Base-by-base conservation (phyloP, 2,113 vertebrate genomes). In the Pseudorasbora parva region DNA sequence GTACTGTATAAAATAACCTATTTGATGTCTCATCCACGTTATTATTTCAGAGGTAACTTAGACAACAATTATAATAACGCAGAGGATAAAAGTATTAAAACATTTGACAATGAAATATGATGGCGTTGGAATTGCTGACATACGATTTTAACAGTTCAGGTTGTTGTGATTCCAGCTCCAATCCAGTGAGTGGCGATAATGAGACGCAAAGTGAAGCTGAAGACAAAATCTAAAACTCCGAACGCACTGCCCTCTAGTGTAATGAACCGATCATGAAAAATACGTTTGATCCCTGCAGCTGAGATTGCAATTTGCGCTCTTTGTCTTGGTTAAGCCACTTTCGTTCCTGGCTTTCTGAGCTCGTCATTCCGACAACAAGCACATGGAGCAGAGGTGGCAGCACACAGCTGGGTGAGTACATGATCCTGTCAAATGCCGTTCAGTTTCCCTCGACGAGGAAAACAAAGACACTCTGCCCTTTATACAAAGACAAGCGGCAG, bases 241-340 rank as follows among this genome's bases (percentile, higher is more conserved):
- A 25, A 56, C 27, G 47, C 78, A 81, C 19, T 56, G 78, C 78
- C 78, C 78, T 81, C 78, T 81, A 69, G 64, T 56, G 62, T 81
- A 54, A 15, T 41, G 27, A 51, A 21, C 2, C 17, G 62, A 23
- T 33, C 69, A 81, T 81, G 19, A 56, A 47, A 80, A 33, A 54
- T 54, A 17, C 5, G 30, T 49, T 47, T 79, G 59, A 79, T 64
- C 43, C 23, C 77, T 54, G 30, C 64, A 37, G 62, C 60, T 66
- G 59, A 66, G 60, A 80, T 66, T 66, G 43, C 41, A 33, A n/a
- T 68, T 54, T 81, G 78, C 45, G 25, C 43, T 81, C 23, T 51
- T 68, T 81, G 17, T 80, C 59, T 30, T 12, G 56, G 8, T 19
- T 17, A 14, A 14, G 3, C 12, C n/a, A 47, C 60, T 64, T 33